A percentile compares a stretch with the other conserved stretches of the same genome.
Evolutionary conservation across 2,797 vertebrate genomes (phyloP).

Genomic region (Enteromius viviparus): DNA sequence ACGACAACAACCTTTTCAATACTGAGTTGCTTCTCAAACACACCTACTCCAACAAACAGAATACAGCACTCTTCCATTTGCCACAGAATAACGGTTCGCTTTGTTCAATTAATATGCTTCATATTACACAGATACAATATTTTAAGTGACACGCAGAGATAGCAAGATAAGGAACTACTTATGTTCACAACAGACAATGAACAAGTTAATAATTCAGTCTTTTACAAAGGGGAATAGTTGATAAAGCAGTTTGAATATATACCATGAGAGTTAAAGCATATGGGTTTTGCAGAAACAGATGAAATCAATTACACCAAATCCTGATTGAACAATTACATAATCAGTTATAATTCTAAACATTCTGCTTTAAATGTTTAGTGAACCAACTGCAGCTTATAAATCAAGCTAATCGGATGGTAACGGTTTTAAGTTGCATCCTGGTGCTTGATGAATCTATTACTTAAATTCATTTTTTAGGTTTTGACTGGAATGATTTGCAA

Average conservation of each 20-base stretch:
- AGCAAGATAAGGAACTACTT: background rate
- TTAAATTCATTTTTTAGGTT: background rate
- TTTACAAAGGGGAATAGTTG: background rate
- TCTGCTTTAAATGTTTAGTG: background rate
- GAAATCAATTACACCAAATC: background rate
- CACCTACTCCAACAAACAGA: background rate
- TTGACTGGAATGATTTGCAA: slow-evolving; percentile 3
- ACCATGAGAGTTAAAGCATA: background rate
- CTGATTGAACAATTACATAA: background rate
- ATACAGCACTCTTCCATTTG: background rate
- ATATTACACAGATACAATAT: background rate
- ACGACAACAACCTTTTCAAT: slow-evolving; percentile 25
- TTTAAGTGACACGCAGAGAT: background rate
- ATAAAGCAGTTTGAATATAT: background rate
- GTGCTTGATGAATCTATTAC: background rate
- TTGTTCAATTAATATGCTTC: slow-evolving; percentile 1
- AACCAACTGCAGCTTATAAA: background rate
- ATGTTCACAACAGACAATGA: background rate
- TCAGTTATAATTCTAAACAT: background rate
- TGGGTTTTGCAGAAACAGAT: background rate
- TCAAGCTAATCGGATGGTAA: background rate
- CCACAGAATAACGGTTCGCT: background rate
- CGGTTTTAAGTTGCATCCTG: background rate
- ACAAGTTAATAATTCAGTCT: slow-evolving; percentile 7
- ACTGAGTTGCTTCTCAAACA: slow-evolving; percentile 28